These are phyloP conservation scores for Macaca mulatta DNA, from an alignment of 2,113 vertebrate species.

Conservation along the genomic window DNA sequence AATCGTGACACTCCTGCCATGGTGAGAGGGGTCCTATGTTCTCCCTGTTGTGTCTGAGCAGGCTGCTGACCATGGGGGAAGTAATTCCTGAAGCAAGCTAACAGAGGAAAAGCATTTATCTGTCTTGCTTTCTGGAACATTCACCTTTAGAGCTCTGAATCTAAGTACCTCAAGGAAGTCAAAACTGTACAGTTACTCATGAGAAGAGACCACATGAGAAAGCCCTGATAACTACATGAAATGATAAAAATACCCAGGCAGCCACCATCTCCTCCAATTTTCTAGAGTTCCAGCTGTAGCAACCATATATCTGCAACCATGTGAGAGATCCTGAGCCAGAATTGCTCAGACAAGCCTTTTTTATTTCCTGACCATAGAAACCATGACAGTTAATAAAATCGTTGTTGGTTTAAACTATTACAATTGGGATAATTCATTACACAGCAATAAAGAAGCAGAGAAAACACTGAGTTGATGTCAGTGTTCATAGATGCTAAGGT, in stretches of 20 bases:
- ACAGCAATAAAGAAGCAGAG: neutral
- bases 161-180: neutral
- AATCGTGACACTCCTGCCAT: too few species aligned
- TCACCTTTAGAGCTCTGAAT: neutral
- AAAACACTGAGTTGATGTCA: neutral
- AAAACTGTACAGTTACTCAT: neutral
- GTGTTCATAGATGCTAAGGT: neutral
- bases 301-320: rapidly evolving
- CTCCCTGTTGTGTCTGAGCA: neutral
- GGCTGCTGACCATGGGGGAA: neutral
- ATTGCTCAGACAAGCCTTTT: neutral
- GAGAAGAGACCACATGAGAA: neutral
- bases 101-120: neutral
- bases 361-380: neutral
- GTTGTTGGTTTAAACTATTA: neutral
- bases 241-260: neutral
- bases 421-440: neutral
- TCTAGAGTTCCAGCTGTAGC: neutral
- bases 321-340: neutral
- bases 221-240: neutral
- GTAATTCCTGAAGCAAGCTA: neutral
- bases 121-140: neutral
- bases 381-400: neutral
- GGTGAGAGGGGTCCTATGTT: neutral
- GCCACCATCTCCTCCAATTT: neutral